Base-by-base conservation (phyloP, 2,113 vertebrate species). In the Otis tarda region DNA sequence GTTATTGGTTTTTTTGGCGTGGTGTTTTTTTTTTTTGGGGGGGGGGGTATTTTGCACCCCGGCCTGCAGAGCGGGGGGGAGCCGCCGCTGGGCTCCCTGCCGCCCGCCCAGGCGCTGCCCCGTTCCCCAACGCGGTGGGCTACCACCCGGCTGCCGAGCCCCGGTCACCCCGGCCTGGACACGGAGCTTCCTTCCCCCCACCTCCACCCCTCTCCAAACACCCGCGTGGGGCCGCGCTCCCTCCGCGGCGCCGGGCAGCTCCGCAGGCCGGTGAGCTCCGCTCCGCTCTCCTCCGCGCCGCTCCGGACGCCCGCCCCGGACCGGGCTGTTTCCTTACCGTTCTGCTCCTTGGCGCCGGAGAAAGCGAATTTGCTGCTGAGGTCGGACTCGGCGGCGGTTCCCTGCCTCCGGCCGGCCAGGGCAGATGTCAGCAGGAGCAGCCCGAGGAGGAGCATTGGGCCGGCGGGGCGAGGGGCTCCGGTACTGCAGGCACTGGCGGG, bases 391-490 rank as follows among this genome's bases (percentile, higher is more conserved):
- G 99, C 99, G 96, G 94, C 98, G 95, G 98, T 97, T 90, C 98
- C 98, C 97, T 97, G 98, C 88, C 98, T 98, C 97, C 98, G 99
- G 98, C 98, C 96, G 97, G 97, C 97, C 97, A 98, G 98, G 98
- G 98, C 98, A 97, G 98, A 98, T 98, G 98, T 98, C 97, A 99
- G 98, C 96, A 99, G 98, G 97, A 99, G 95, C 94, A 98, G 85
- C 94, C 98, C 98, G 98, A 98, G 96, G 97, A 98, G 99, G 99
- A 98, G 99, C 99, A 99, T 99, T 99, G 99, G 99, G 99, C 98
- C 98, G 97, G 98, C 96, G 96, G 97, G 97, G 97, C 94, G 96
- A 97, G 92, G 95, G 94, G 95, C 97, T 96, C 93, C 90, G 83
- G 94, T 95, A 70, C 95, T 69, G 94, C 98, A 96, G 95, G 96